Evolutionary conservation across 2,888 invertebrate species (phyloP), one percentile per base, ranked within the genome.

Genomic region (Aphodius sticticus): DNA sequence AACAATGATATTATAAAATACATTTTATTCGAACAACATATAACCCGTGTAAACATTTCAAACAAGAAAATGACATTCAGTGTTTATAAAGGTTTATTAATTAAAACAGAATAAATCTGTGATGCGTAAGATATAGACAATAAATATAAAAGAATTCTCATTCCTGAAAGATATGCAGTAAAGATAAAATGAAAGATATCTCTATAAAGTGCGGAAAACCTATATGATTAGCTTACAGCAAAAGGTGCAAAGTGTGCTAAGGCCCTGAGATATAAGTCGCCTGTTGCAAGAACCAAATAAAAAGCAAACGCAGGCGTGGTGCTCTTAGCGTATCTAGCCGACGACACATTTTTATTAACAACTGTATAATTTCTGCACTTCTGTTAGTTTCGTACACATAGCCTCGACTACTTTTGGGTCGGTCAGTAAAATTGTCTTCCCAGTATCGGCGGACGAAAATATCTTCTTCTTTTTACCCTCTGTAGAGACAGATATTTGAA

Each of bases 381-480:
- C 84, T 82, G 88, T 87, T 78, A 89, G 89, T 85, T 86, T 88
- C n/a, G 82, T 79, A 78, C 87, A 87, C n/a, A 89, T 84, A 38
- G 86, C 86, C 77, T 88, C 87, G 78, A 85, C 84, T 37, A 84
- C 79, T 53, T 82, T 85, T 14, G 87, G 84, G 86, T 91, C 90
- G 2, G 85, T 82, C 81, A 92, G 88, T 70, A 90, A 83, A 77
- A 92, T 87, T 69, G 93, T 89, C 87, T 94, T 94, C 35, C 92
- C 92, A 1, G 91, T 90, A n/a, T 92, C 93, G 0, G 91, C 90
- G 35, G 91, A 91, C 0, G 93, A 91, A 88, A 95, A 95, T 84
- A 95, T 88, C 72, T 93, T 90, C 87, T 93, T 94, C 86, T 90
- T 80, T 77, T 82, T 93, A 84, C 92, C 92, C 26, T 89, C 89